phyloP scores from a whole-genome alignment of 2,113 vertebrate species.

The Ailurus styani region DNA sequence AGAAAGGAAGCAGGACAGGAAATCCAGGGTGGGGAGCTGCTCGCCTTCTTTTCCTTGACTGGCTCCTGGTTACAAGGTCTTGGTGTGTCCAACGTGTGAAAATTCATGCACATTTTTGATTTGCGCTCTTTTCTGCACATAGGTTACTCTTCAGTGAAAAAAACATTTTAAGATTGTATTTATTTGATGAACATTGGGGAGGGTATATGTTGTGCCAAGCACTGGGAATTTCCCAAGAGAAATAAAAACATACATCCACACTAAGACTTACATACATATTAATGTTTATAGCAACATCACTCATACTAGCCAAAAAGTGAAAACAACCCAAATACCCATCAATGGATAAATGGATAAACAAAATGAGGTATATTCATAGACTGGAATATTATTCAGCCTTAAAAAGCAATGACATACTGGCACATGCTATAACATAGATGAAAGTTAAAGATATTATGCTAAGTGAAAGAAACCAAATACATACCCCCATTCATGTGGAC shows the following conservation, averaged over 20 bases:
- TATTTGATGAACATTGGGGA: neutral
- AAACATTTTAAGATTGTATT: neutral
- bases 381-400: neutral
- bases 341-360: neutral
- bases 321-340: neutral
- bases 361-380: neutral
- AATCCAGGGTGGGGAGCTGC: neutral
- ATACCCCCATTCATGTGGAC: neutral
- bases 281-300: neutral
- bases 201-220: too few species aligned
- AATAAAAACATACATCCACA: neutral
- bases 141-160: neutral
- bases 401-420: neutral
- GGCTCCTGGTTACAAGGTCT: neutral
- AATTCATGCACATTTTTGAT: neutral
- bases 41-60: neutral
- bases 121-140: neutral
- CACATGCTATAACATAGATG: neutral
- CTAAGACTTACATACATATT: neutral
- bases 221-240: neutral
- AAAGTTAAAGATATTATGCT: neutral
- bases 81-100: neutral
- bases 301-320: neutral
- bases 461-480: neutral
- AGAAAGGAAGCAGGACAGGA: neutral